Conservation (phyloP, 2,797 vertebrate genomes). For the Yasuhikotakia modesta region DNA sequence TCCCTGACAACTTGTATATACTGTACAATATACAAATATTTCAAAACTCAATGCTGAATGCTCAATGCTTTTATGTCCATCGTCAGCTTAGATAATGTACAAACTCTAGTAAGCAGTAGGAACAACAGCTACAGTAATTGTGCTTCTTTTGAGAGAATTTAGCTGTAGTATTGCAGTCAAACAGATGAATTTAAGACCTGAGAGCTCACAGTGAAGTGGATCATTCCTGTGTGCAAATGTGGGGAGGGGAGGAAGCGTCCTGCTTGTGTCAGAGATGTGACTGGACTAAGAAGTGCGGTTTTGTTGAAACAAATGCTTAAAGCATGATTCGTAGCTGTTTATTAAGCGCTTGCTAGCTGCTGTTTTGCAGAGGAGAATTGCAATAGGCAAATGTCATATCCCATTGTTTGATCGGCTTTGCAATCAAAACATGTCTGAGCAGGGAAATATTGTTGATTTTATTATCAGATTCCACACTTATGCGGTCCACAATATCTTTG, state of each 20-base stretch:
- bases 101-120: too few relatives aligned
- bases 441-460: slow-evolving; percentile 39
- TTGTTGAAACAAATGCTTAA: slow-evolving; percentile 44
- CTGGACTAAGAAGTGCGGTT: slow-evolving; percentile 42
- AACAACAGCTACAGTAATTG: too few relatives aligned
- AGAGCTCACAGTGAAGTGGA: not conserved
- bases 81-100: too few relatives aligned
- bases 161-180: not conserved
- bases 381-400: slow-evolving; percentile 57
- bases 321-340: slow-evolving; percentile 25
- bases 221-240: slow-evolving; percentile 13
- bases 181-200: not conserved
- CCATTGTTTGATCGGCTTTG: slow-evolving; percentile 53
- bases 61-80: too few relatives aligned
- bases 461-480: slow-evolving; percentile 41
- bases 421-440: slow-evolving; percentile 33
- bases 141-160: not conserved
- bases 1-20: too few relatives aligned
- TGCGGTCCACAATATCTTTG: slow-evolving; percentile 27
- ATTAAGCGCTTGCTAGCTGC: slow-evolving; percentile 35
- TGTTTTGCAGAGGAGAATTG: slow-evolving; percentile 32
- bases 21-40: too few relatives aligned
- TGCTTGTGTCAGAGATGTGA: slow-evolving; percentile 47
- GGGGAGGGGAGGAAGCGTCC: slow-evolving; percentile 33
- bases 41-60: too few relatives aligned